A percentile compares a stretch with the other conserved stretches of the same genome.
Conservation (phyloP, 2,113 vertebrate genomes). For the Phyllostomus discolor region DNA sequence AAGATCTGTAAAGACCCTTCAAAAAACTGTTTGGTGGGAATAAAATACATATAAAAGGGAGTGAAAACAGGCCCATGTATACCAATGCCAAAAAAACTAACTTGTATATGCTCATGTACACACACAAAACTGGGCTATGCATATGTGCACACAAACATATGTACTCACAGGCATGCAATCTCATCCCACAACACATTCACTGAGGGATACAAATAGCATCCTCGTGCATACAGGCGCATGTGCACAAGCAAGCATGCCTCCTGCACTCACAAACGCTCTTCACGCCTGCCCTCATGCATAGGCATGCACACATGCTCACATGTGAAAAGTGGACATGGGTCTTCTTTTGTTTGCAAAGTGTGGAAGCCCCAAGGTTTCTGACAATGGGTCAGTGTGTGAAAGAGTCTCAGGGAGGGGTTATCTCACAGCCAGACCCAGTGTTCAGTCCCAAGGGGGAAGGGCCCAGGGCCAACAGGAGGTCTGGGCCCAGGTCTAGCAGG, state of each 20-base stretch:
- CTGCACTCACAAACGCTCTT: neutral
- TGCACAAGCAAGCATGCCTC: neutral
- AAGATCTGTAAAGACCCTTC: neutral
- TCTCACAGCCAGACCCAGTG: neutral
- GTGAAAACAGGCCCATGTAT: neutral
- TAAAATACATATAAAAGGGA: neutral
- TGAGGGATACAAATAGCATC: neutral
- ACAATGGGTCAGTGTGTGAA: neutral
- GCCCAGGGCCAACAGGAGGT: neutral
- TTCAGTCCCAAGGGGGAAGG: neutral
- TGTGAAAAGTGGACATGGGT: neutral
- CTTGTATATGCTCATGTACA: neutral
- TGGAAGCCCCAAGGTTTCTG: neutral
- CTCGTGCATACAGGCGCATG: neutral
- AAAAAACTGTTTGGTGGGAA: neutral
- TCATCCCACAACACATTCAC: neutral
- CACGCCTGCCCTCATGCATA: neutral
- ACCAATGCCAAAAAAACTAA: neutral
- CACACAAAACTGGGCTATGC: neutral
- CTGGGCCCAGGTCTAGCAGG: neutral
- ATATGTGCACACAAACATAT: neutral
- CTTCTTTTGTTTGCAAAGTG: neutral
- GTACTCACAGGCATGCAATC: neutral
- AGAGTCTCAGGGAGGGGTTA: neutral
- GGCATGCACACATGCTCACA: neutral